These are phyloP conservation scores for Dasysyrphus tricinctus DNA, from an alignment of 2,888 invertebrate species.

Conservation along the genomic window DNA sequence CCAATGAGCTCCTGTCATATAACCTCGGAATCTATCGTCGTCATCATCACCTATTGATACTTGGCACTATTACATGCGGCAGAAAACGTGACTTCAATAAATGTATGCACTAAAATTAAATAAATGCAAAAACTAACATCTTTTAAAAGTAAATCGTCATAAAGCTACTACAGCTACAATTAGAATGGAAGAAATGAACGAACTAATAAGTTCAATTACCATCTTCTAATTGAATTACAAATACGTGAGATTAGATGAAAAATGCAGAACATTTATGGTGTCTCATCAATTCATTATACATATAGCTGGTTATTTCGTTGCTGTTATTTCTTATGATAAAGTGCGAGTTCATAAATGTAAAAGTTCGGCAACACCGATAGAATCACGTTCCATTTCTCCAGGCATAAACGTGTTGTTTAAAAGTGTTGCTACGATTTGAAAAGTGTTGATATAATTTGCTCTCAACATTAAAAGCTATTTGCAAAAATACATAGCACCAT, in stretches of 20 bases:
- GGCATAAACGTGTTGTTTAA: no score
- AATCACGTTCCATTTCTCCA: no score
- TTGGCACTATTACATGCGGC: neutral
- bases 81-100: constrained; percentile 22
- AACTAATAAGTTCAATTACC: constrained; percentile 50
- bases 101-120: neutral
- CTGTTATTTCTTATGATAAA: neutral
- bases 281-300: neutral
- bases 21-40: neutral
- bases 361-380: no score
- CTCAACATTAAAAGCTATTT: no score
- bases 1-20: neutral
- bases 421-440: no score
- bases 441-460: no score
- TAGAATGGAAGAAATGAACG: neutral
- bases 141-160: neutral
- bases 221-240: constrained; percentile 45
- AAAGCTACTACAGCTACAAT: neutral
- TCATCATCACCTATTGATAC: neutral
- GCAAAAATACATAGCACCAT: no score
- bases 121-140: neutral
- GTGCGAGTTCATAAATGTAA: no score
- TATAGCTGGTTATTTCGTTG: neutral
- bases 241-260: neutral
- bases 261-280: neutral